Evolutionary conservation across 2,888 invertebrate species (phyloP).

Genomic region (Nephrotoma guestfalica): DNA sequence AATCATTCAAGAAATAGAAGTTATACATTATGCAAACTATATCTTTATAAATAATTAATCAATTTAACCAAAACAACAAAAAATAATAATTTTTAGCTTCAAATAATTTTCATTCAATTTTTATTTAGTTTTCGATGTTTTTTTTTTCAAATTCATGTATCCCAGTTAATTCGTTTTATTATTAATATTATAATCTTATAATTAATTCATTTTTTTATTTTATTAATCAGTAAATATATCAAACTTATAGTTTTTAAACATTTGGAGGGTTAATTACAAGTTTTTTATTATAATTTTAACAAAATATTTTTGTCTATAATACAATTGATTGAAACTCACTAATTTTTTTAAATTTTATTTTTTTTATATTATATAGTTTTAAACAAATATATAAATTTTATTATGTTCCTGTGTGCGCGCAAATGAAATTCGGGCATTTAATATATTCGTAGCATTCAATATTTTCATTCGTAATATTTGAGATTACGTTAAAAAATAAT

Average conservation of each 20-base stretch:
- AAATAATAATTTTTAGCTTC: background rate
- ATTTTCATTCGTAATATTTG: too few relatives aligned
- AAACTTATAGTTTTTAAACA: background rate
- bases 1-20: background rate
- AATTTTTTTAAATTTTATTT: background rate
- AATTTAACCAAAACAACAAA: background rate
- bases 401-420: background rate
- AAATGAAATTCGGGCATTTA: background rate
- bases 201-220: background rate
- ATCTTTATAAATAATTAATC: background rate
- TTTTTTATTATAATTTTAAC: background rate
- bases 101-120: background rate
- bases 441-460: background rate
- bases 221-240: background rate
- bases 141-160: background rate
- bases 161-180: background rate
- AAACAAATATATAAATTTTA: background rate
- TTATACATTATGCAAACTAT: background rate
- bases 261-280: background rate
- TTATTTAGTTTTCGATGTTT: background rate
- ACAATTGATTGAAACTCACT: background rate
- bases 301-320: background rate
- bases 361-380: background rate
- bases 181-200: background rate
- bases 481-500: too few relatives aligned